These are phyloP conservation scores for Ylistrum balloti DNA, from an alignment of 1,140 invertebrate species.

Conservation along the genomic window DNA sequence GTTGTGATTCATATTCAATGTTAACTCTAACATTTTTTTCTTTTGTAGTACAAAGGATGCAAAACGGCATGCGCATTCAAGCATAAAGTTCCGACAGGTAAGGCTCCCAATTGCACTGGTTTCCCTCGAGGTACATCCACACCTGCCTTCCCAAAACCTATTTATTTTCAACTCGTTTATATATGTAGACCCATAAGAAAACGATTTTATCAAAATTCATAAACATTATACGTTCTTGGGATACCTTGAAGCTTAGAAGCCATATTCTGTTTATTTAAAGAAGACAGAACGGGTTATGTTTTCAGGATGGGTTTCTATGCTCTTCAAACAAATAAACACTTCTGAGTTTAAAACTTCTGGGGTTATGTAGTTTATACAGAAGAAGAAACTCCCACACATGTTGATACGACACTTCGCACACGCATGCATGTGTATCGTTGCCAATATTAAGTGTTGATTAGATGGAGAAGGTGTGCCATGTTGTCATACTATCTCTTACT, in stretches of 20 bases:
- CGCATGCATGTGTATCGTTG: not conserved
- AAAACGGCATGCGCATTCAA: constrained; percentile 45
- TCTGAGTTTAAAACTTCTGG: not conserved
- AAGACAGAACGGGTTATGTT: not conserved
- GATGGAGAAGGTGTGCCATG: not conserved
- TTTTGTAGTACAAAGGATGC: constrained; percentile 53
- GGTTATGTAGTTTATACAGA: not conserved
- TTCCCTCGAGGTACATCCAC: too few species aligned
- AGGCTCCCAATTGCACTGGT: not conserved
- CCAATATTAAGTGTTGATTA: not conserved
- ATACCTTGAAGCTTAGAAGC: not conserved
- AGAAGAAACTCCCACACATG: not conserved
- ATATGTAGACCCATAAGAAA: not conserved
- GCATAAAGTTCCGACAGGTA: constrained; percentile 49
- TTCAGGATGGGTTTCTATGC: not conserved
- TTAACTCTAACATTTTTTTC: not conserved
- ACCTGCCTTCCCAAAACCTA: too few species aligned
- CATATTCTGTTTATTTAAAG: not conserved
- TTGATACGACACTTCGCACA: not conserved
- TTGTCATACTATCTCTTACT: not conserved
- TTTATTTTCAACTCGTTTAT: not conserved
- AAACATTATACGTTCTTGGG: not conserved
- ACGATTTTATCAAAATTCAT: not conserved
- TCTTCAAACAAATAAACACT: not conserved
- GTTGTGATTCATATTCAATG: too few species aligned